Evolutionary conservation across 2,113 vertebrate genomes (phyloP).

Genomic region (Oreocharis arfaki): DNA sequence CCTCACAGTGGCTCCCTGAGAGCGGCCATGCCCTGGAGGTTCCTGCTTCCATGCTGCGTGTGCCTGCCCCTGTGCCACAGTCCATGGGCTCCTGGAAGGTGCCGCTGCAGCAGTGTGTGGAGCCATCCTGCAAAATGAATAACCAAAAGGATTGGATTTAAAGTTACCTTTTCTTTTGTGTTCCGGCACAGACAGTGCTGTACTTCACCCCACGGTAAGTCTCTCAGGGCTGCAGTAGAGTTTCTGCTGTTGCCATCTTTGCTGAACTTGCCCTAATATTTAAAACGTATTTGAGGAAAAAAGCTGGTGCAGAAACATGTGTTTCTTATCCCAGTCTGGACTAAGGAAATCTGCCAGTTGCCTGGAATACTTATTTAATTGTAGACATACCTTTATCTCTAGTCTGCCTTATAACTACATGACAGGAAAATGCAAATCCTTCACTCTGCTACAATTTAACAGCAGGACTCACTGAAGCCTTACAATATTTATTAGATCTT

Average conservation of each 20-base stretch:
- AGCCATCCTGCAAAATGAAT: not conserved
- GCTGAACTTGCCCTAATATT: not conserved
- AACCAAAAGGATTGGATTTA: not conserved
- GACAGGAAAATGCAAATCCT: conserved; percentile 50
- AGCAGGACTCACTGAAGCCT: conserved; percentile 30
- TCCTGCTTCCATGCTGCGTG: rapidly evolving
- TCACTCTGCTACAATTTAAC: conserved; percentile 17
- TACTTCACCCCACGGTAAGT: not conserved
- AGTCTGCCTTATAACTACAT: not conserved
- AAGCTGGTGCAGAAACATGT: not conserved
- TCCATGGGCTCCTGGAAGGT: not conserved
- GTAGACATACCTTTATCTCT: conserved; percentile 9
- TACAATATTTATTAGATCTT: conserved; percentile 48
- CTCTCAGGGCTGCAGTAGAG: not conserved
- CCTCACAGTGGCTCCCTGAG: not conserved
- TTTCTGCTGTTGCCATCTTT: not conserved
- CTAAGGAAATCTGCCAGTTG: not conserved
- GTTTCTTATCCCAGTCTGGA: not conserved
- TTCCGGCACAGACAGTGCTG: not conserved
- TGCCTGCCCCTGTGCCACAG: not conserved
- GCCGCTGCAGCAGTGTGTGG: not conserved
- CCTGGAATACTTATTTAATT: not conserved
- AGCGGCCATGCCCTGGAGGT: not conserved
- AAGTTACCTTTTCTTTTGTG: not conserved
- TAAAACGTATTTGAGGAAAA: not conserved